phyloP scores from a whole-genome alignment of 2,888 invertebrate species.

The Dynastes tityus region DNA sequence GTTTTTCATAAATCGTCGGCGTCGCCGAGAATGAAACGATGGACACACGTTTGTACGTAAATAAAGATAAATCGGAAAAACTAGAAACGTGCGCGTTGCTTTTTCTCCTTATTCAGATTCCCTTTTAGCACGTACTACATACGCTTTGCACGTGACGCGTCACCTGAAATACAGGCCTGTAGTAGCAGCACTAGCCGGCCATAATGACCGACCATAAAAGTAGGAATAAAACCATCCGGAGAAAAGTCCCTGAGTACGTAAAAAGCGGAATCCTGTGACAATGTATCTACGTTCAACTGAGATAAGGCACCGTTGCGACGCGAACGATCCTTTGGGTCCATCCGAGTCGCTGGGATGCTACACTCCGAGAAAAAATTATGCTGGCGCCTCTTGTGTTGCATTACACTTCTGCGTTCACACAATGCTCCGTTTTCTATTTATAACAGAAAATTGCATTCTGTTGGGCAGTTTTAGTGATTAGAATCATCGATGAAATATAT shows the following conservation, averaged over 20 bases:
- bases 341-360: slow-evolving; percentile 48
- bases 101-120: slow-evolving; percentile 30
- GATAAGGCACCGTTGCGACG: slow-evolving; percentile 54
- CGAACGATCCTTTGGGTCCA: slow-evolving; percentile 46
- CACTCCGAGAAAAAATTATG: neutral
- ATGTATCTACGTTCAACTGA: slow-evolving; percentile 57
- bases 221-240: slow-evolving; percentile 48
- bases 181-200: slow-evolving; percentile 15
- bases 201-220: slow-evolving; percentile 51
- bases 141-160: slow-evolving; percentile 20
- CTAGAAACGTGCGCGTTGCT: slow-evolving; percentile 1
- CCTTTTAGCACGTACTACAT: slow-evolving; percentile 37
- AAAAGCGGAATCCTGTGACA: slow-evolving; percentile 57
- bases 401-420: neutral
- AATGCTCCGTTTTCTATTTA: neutral
- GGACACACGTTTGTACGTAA: slow-evolving; percentile 27
- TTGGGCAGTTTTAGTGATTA: no score
- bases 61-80: slow-evolving; percentile 35
- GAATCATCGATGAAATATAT: no score
- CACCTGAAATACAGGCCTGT: slow-evolving; percentile 47
- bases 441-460: no score
- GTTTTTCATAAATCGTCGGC: neutral
- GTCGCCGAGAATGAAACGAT: neutral
- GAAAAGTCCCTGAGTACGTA: slow-evolving; percentile 52
- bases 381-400: no score